Evolutionary conservation across 2,888 invertebrate species (phyloP).

Genomic region (Folsomia candida): DNA sequence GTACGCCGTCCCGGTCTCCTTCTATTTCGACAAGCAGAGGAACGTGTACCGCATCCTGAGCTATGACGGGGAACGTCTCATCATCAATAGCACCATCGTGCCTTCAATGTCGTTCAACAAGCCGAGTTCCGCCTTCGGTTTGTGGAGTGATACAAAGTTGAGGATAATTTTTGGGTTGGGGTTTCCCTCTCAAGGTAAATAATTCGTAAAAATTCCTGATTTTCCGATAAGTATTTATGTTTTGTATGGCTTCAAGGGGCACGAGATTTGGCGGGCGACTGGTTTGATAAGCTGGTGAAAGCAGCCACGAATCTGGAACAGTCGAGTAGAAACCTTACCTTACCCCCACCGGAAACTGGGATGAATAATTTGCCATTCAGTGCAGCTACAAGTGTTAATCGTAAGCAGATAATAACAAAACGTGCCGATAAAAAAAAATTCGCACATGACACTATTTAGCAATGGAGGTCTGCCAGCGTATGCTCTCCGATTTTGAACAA

Average conservation of each 20-base stretch:
- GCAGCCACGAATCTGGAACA: slow-evolving; percentile 30
- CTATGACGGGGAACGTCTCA: slow-evolving; percentile 24
- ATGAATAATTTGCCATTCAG: too few species aligned
- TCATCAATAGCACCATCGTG: slow-evolving; percentile 29
- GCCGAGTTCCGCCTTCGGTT: slow-evolving; percentile 27
- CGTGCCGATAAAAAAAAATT: too few species aligned
- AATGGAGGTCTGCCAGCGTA: too few species aligned
- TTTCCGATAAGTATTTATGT: too few species aligned
- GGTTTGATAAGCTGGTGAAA: slow-evolving; percentile 32
- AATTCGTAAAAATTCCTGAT: too few species aligned
- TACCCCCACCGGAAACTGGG: slow-evolving; percentile 28
- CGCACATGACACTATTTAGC: too few species aligned
- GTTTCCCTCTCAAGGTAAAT: slow-evolving; percentile 20
- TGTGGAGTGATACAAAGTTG: slow-evolving; percentile 33
- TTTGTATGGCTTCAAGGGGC: too few species aligned
- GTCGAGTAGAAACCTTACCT: slow-evolving; percentile 20
- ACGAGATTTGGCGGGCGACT: slow-evolving; percentile 19
- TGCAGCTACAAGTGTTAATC: too few species aligned
- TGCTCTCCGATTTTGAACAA: too few species aligned
- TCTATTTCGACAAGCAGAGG: slow-evolving; percentile 37
- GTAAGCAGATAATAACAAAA: too few species aligned
- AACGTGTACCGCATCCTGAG: slow-evolving; percentile 34
- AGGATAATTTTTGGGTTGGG: slow-evolving; percentile 32
- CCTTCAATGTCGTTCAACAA: slow-evolving; percentile 30
- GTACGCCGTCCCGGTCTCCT: slow-evolving; percentile 28